Evolutionary conservation across 2,888 invertebrate species (phyloP), one percentile per base, ranked within the genome.

Genomic region (Autographa gamma): DNA sequence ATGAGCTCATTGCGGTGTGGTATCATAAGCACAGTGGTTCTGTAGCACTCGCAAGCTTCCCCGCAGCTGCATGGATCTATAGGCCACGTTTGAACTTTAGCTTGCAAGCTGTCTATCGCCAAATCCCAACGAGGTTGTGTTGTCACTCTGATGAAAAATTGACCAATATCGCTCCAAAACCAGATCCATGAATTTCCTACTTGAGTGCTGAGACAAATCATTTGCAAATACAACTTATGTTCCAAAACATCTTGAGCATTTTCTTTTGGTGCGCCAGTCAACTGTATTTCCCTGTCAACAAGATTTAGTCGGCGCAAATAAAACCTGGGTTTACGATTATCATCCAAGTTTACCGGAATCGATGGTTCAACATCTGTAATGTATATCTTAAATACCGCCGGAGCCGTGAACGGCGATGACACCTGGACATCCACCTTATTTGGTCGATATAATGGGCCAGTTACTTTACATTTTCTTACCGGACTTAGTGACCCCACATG

Each of bases 1-100:
- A 93, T 93, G 16, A 93, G 82, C 1, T 95, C 93, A 73, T 94
- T 95, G n/a, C 90, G 88, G 84, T 95, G 93, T 5, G 95, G 95
- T 73, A 95, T 88, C 83, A 85, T 87, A 7, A 95, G 73, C 14
- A 91, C 82, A 14, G 92, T 89, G 9, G 92, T 93, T 73, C 94
- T 88, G 73, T 93, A 94, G 79, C 95, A 95, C 78, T 94, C 94
- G 76, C 95, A 95, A 11, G 89, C 77, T 74, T 94, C 94, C 1
- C 94, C 95, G 71, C 95, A 95, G 74, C 89, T 92, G 80, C 94
- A 94, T 5, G 93, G 93, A 65, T 92, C 90, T 74, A 93, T 79
- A 0, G 95, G 95, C 95, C 94, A 95, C 6, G 85, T 83, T 9
- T 87, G 83, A 4, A 94, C 85, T 76, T 86, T 90, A 9, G 88